Evolutionary conservation across 1,140 invertebrate species (phyloP).

Genomic region (Lasioglossum albipes): DNA sequence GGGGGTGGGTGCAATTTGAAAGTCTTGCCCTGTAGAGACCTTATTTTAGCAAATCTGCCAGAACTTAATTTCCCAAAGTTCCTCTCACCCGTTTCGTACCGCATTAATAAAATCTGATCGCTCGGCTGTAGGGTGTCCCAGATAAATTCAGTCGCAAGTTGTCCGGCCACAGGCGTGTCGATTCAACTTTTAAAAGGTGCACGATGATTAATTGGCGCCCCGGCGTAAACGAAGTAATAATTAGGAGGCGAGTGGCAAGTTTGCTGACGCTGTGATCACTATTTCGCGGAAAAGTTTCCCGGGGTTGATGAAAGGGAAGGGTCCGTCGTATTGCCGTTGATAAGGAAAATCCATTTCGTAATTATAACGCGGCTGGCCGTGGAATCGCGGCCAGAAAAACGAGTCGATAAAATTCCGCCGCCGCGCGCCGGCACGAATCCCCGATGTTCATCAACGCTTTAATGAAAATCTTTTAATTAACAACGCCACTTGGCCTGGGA

Average conservation of each 20-base stretch:
- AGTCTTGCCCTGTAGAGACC: too few relatives aligned
- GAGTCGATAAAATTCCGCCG: constrained; percentile 29
- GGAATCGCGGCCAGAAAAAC: neutral
- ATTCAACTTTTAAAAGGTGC: neutral
- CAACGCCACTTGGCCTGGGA: neutral
- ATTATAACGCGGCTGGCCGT: constrained; percentile 41
- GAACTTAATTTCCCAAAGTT: too few relatives aligned
- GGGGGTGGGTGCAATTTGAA: too few relatives aligned
- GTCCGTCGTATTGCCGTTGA: constrained; percentile 32
- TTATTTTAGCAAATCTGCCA: too few relatives aligned
- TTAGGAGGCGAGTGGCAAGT: neutral
- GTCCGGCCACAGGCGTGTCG: neutral
- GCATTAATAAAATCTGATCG: neutral
- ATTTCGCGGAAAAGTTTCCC: neutral
- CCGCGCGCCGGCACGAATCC: neutral
- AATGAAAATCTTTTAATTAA: constrained; percentile 45
- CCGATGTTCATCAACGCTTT: constrained; percentile 36
- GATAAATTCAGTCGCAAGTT: neutral
- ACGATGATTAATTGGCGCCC: neutral
- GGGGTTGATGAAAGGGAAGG: constrained; percentile 22
- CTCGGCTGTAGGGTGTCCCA: neutral
- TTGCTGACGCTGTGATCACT: constrained; percentile 5
- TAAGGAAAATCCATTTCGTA: constrained; percentile 36
- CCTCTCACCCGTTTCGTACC: too few relatives aligned
- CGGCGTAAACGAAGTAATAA: neutral